phyloP scores from a whole-genome alignment of 2,797 vertebrate species.

The Dromococcyx pavoninus region DNA sequence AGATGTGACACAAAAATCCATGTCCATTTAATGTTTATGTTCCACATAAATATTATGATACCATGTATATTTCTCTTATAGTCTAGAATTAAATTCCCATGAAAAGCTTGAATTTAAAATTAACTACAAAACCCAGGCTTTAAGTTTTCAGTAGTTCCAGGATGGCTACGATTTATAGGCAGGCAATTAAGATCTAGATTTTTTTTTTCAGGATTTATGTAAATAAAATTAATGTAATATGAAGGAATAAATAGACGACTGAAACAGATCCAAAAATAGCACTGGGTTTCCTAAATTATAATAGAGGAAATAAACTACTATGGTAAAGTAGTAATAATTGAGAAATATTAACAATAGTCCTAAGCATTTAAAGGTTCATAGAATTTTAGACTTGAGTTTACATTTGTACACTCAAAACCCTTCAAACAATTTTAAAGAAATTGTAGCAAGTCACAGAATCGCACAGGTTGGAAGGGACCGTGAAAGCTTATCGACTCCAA shows the following conservation, averaged over 20 bases:
- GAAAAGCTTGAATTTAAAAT: background rate
- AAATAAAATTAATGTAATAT: background rate
- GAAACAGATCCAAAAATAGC: background rate
- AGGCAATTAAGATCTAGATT: background rate
- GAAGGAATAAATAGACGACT: background rate
- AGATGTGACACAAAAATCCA: background rate
- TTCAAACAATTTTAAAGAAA: background rate
- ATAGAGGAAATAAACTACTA: background rate
- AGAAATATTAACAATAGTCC: background rate
- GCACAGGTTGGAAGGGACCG: background rate
- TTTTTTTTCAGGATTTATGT: background rate
- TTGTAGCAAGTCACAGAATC: background rate
- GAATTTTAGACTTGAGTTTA: background rate
- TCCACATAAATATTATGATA: background rate
- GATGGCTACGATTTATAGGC: background rate
- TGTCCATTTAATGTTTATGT: background rate
- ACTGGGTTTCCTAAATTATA: background rate
- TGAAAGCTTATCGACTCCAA: background rate
- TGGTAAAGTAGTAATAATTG: background rate
- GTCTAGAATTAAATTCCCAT: background rate
- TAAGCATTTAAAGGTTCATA: background rate
- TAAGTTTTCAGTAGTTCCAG: background rate
- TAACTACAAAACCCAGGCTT: background rate
- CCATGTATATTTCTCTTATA: background rate
- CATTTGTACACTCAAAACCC: background rate